Conservation (phyloP, 2,888 invertebrate species). For the Machimus rusticus region DNA sequence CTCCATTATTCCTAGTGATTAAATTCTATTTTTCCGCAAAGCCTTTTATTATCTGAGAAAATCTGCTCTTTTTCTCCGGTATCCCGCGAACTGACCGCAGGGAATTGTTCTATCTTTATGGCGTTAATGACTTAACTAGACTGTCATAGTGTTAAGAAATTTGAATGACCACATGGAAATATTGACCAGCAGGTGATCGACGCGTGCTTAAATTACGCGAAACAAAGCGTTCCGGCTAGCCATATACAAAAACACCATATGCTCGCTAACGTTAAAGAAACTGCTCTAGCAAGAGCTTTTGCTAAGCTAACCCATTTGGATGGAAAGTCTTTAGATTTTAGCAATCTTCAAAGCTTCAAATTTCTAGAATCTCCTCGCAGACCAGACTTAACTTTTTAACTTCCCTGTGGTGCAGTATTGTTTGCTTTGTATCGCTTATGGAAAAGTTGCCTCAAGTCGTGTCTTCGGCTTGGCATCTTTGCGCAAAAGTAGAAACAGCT, state of each 20-base stretch:
- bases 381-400: not conserved
- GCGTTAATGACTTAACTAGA: not conserved
- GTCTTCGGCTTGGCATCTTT: not conserved
- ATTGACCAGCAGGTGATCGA: not conserved
- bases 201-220: not conserved
- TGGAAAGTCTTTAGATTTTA: not conserved
- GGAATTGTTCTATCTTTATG: not conserved
- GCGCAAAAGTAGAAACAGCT: not conserved
- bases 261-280: not conserved
- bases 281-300: not conserved
- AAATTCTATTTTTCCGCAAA: slow-evolving; percentile 21
- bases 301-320: not conserved
- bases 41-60: not conserved
- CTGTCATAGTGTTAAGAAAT: not conserved
- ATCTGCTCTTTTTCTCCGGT: not conserved
- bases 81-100: not conserved
- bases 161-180: not conserved
- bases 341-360: not conserved
- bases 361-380: not conserved
- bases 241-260: not conserved
- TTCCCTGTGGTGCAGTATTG: not conserved
- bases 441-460: not conserved
- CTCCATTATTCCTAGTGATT: slow-evolving; percentile 23
- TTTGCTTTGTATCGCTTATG: not conserved
- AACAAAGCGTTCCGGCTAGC: not conserved